Percentiles rank a stretch among this genome's conserved stretches.
phyloP scores from a whole-genome alignment of 2,113 vertebrate species.

The Corvus cornix region DNA sequence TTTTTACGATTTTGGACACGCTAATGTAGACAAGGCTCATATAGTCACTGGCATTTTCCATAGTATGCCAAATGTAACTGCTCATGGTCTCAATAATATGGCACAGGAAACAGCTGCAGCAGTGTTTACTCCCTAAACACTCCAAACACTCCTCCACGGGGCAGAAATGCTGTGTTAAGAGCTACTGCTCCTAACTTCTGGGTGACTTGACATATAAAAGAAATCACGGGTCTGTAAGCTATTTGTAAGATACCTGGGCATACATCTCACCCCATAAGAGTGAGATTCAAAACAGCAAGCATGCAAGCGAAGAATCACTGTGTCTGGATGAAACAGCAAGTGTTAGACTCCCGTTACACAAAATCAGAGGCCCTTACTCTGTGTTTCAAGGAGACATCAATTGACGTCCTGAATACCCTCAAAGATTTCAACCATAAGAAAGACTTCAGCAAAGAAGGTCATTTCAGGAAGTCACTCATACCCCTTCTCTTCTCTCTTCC shows the following conservation, averaged over 20 bases:
- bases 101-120: neutral
- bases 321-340: neutral
- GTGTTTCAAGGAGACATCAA: neutral
- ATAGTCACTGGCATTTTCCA: neutral
- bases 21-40: neutral
- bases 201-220: neutral
- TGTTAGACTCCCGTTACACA: neutral
- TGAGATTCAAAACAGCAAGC: neutral
- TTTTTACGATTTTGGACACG: neutral
- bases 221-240: neutral
- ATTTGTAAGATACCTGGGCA: neutral
- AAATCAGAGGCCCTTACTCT: neutral
- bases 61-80: neutral
- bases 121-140: neutral
- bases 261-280: accelerated
- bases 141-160: neutral
- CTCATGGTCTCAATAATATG: neutral
- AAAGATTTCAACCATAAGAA: neutral
- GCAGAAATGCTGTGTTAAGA: neutral
- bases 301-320: neutral
- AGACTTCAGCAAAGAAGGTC: neutral
- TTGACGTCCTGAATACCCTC: neutral
- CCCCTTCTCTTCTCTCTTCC: neutral
- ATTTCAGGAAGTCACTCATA: neutral
- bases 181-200: neutral